Conservation (phyloP, 2,113 vertebrate genomes). For the Antidorcas marsupialis region DNA sequence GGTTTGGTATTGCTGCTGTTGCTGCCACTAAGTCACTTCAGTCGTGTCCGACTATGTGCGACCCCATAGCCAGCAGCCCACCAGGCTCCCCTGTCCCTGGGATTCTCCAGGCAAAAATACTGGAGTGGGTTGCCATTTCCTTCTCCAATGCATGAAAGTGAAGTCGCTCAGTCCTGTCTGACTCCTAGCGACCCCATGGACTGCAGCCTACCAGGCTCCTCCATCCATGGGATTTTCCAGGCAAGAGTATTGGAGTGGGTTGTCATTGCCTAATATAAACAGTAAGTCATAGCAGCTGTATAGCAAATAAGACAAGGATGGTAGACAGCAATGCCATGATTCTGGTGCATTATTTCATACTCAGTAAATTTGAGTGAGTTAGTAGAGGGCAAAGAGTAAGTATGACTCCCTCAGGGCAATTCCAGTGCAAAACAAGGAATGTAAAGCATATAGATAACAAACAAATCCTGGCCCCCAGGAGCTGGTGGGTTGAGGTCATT, state of each 20-base stretch:
- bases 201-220: too few relatives aligned
- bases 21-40: too few relatives aligned
- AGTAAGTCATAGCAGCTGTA: not conserved
- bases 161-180: too few relatives aligned
- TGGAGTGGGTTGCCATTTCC: too few relatives aligned
- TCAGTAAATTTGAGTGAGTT: not conserved
- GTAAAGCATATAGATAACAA: not conserved
- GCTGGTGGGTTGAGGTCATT: not conserved
- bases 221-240: too few relatives aligned
- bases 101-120: too few relatives aligned
- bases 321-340: not conserved
- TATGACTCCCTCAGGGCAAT: not conserved
- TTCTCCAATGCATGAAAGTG: too few relatives aligned
- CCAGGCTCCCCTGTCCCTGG: too few relatives aligned
- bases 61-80: too few relatives aligned
- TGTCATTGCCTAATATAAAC: not conserved
- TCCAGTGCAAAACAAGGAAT: not conserved
- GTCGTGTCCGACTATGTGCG: rapidly evolving
- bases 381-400: not conserved
- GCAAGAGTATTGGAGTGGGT: too few relatives aligned
- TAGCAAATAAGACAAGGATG: not conserved
- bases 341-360: not conserved
- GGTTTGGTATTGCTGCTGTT: not conserved
- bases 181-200: too few relatives aligned
- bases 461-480: not conserved